Evolutionary conservation across 2,797 vertebrate genomes (phyloP), one percentile per base, ranked within the genome.

Genomic region (Apogon talboti): DNA sequence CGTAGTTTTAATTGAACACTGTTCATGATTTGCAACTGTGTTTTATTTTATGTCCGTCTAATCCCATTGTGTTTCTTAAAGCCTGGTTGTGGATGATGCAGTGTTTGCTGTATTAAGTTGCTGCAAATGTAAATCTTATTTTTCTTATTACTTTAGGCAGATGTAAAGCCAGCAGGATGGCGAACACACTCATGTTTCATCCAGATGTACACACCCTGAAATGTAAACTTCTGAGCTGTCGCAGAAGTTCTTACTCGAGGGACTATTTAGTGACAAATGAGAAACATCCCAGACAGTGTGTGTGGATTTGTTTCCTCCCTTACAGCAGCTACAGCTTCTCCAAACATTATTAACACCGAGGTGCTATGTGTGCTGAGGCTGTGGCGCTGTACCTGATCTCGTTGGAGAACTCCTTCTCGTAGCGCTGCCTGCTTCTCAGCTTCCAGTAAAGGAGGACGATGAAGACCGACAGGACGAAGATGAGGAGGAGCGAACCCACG

Each of bases 401-500:
- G 6, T 93, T 94, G 81, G 94, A 92, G 81, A 95, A 72, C 83
- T 95, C 93, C 79, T 86, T 87, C 57, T 95, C 92, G 24, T 85
- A 87, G 49, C 70, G 59, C 12, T 2, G 57, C 72, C 80, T 90
- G 43, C 38, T 78, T 28, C 89, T 90, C 75, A 94, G 83, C 81
- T 93, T 95, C 89, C 93, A 94, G 76, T 91, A 50, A 11, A 97
- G 71, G 0, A 95, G 87, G 77, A 83, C 92, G 59, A 95, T 74
- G 85, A 96, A 90, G 54, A 96, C 48, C 40, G 95, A 71, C 7
- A 96, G 69, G 43, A 96, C 85, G 45, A 92, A 73, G 79, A 94
- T 48, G 14, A 95, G 78, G 62, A 98, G 94, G 37, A 96, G 66
- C 3, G 91, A 91, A 10, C 95, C 95, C 74, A 95, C 87, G 13